phyloP scores from a whole-genome alignment of 1,140 invertebrate species.

The Nasonia longicornis region DNA sequence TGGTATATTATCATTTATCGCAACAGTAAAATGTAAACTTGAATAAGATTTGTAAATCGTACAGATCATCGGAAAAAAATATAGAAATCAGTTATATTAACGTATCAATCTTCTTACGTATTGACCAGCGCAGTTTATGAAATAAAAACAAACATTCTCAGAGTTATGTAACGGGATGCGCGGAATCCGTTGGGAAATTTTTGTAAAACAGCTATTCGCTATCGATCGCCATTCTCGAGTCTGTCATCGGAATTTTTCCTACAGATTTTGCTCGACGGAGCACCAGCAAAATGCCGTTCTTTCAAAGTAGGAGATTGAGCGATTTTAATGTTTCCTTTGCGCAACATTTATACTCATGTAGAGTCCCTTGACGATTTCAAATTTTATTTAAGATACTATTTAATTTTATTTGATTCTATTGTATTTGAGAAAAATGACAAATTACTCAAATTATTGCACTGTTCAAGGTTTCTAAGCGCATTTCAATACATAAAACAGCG shows the following conservation, averaged over 20 bases:
- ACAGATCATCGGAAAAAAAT: too few species aligned
- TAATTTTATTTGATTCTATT: too few species aligned
- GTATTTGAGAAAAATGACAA: too few species aligned
- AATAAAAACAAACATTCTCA: neutral
- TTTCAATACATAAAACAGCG: too few species aligned
- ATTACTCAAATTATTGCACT: too few species aligned
- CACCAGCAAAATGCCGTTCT: neutral
- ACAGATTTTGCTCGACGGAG: neutral
- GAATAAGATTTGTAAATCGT: too few species aligned
- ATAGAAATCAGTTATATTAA: too few species aligned
- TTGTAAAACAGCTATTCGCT: neutral
- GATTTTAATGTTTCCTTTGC: neutral
- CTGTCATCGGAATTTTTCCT: constrained; percentile 2
- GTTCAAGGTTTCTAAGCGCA: too few species aligned
- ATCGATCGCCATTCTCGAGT: neutral
- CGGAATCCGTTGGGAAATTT: constrained; percentile 7
- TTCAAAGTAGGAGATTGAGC: neutral
- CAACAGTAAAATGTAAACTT: too few species aligned
- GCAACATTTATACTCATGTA: neutral
- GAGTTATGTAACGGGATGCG: neutral
- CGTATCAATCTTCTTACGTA: neutral
- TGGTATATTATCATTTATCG: too few species aligned
- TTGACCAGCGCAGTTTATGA: neutral
- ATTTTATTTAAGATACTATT: too few species aligned
- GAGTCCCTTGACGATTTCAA: too few species aligned